Evolutionary conservation across 2,888 invertebrate species (phyloP).

Genomic region (Aspidiotus destructor): DNA sequence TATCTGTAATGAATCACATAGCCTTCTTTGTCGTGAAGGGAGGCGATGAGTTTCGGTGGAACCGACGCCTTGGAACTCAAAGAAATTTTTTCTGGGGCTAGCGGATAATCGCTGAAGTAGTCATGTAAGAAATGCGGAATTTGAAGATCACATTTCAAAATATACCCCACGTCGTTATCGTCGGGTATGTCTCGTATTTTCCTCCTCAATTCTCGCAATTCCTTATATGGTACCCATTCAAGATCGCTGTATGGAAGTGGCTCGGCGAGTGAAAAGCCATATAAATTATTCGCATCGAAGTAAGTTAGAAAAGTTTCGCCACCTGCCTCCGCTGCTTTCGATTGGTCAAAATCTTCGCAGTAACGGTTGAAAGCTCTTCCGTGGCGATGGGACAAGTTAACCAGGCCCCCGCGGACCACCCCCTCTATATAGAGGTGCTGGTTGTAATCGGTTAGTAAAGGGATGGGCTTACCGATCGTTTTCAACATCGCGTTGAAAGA

Average conservation of each 20-base stretch:
- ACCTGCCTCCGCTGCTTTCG: too few relatives aligned
- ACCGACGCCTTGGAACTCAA: conserved; percentile 32
- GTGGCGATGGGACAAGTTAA: too few relatives aligned
- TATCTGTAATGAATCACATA: background rate
- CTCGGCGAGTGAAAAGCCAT: conserved; percentile 24
- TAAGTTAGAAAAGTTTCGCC: too few relatives aligned
- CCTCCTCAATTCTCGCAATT: too few relatives aligned
- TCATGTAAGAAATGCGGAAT: conserved; percentile 38
- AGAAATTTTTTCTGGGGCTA: conserved; percentile 38
- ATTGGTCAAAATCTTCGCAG: too few relatives aligned
- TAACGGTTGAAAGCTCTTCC: too few relatives aligned
- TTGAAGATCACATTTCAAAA: conserved; percentile 40
- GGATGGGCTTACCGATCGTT: too few relatives aligned
- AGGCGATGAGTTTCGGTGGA: conserved; percentile 38
- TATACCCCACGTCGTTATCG: conserved; percentile 37
- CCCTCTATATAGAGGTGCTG: too few relatives aligned
- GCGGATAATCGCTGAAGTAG: conserved; percentile 40
- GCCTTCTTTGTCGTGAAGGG: conserved; percentile 31
- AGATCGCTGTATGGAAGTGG: conserved; percentile 11
- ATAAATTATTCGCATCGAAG: conserved; percentile 26
- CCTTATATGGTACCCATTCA: conserved; percentile 13
- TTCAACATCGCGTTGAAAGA: too few relatives aligned
- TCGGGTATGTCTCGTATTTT: background rate
- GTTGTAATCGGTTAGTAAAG: too few relatives aligned
- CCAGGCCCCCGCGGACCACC: too few relatives aligned